Percentiles rank a stretch among this genome's conserved stretches.
phyloP scores from a whole-genome alignment of 2,113 vertebrate genomes.

The Tetrao urogallus region DNA sequence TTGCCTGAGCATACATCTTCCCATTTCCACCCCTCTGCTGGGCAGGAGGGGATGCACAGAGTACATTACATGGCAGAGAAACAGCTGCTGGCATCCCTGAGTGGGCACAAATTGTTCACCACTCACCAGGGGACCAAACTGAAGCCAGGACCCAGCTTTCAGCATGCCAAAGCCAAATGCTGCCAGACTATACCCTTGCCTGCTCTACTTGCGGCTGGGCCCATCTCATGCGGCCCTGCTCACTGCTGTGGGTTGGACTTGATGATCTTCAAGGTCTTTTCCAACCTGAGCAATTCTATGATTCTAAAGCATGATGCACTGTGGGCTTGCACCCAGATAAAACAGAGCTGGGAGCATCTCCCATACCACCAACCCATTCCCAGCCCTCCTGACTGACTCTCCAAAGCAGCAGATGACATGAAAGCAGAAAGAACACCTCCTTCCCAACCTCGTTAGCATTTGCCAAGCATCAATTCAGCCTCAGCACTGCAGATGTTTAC shows the following conservation, averaged over 20 bases:
- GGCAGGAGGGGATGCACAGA: neutral
- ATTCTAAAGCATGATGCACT: neutral
- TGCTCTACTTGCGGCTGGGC: neutral
- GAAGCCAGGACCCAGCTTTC: constrained; percentile 5
- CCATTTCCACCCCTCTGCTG: neutral
- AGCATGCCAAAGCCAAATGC: neutral
- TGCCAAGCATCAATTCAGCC: neutral
- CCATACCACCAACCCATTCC: neutral
- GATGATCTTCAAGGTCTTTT: too few relatives aligned
- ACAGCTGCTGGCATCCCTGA: neutral
- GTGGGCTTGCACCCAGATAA: neutral
- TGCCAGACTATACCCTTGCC: neutral
- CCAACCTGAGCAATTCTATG: too few relatives aligned
- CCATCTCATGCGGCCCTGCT: fast-evolving
- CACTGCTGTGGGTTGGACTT: neutral
- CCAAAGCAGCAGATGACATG: neutral
- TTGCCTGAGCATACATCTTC: neutral
- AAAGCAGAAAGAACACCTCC: neutral
- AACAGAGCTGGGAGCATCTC: neutral
- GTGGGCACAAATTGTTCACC: constrained; percentile 9
- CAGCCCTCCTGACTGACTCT: neutral
- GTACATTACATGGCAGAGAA: fast-evolving
- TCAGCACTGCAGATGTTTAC: constrained; percentile 6
- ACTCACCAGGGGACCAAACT: neutral
- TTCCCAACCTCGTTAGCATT: constrained; percentile 9